phyloP scores from a whole-genome alignment of 2,797 vertebrate species.

The Labeo calbasu region DNA sequence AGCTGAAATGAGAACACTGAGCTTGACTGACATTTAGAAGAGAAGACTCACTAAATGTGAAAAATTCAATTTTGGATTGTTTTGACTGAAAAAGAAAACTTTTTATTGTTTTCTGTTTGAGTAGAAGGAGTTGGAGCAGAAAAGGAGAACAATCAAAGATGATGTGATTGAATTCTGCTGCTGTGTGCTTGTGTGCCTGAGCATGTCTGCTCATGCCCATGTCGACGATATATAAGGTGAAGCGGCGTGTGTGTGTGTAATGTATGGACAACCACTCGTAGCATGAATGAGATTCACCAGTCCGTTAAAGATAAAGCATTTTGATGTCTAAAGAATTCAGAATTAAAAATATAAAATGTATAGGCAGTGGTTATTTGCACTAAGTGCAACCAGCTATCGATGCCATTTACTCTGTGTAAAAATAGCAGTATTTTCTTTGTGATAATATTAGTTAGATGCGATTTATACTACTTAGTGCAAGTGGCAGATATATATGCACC shows the following conservation, averaged over 20 bases:
- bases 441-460: no score
- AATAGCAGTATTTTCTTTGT: no score
- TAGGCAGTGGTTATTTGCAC: no score
- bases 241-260: background rate
- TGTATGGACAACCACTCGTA: background rate
- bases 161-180: constrained; percentile 44
- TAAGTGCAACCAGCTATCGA: no score
- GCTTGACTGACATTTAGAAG: constrained; percentile 28
- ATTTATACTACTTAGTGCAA: no score
- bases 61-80: constrained; percentile 25
- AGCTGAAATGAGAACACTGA: constrained; percentile 35
- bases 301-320: background rate
- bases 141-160: constrained; percentile 48
- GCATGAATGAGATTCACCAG: background rate
- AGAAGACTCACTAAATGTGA: constrained; percentile 10
- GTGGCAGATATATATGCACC: no score
- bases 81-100: constrained; percentile 15
- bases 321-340: no score
- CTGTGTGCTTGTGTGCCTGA: constrained; percentile 16
- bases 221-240: constrained; percentile 11
- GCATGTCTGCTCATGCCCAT: background rate
- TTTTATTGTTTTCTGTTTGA: constrained; percentile 27
- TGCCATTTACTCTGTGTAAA: no score
- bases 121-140: constrained; percentile 37
- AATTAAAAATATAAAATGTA: no score